Conservation (phyloP, 2,797 vertebrate genomes). For the Gadopsis marmoratus region DNA sequence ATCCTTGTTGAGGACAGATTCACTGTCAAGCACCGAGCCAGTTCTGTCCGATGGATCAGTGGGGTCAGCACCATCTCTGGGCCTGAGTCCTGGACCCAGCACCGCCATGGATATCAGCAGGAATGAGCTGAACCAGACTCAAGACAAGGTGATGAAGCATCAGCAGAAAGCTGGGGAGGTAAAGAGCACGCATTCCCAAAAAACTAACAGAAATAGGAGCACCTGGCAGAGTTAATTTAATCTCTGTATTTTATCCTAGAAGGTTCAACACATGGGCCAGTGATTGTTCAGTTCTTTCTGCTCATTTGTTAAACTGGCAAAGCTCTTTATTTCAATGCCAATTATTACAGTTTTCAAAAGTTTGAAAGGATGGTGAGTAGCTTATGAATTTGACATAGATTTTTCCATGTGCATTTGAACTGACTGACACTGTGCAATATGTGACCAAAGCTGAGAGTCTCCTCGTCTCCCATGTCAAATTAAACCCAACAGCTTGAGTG, state of each 20-base stretch:
- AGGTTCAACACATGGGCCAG: background rate
- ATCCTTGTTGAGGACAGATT: conserved; percentile 83
- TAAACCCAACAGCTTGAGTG: conserved; percentile 48
- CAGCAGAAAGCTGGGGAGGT: conserved; percentile 90
- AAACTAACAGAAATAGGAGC: background rate
- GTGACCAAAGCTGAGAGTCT: conserved; percentile 58
- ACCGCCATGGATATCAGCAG: conserved; percentile 85
- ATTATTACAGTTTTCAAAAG: conserved; percentile 3
- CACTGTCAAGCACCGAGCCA: conserved; percentile 82
- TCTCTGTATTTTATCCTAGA: background rate
- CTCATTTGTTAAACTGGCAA: conserved; percentile 19
- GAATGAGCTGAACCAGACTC: conserved; percentile 86
- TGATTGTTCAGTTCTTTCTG: background rate
- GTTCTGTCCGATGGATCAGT: conserved; percentile 85
- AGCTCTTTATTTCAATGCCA: conserved; percentile 7
- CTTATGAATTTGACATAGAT: conserved; percentile 21
- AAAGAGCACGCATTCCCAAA: conserved; percentile 19
- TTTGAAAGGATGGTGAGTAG: background rate
- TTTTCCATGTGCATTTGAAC: conserved; percentile 34
- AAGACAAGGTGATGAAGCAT: conserved; percentile 89
- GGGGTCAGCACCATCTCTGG: conserved; percentile 84
- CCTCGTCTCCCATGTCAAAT: conserved; percentile 48
- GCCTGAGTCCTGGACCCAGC: conserved; percentile 80
- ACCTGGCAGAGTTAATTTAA: background rate
- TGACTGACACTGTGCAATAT: conserved; percentile 34